Base-by-base conservation (phyloP, 2,113 vertebrate genomes). In the Eptatretus burgeri region DNA sequence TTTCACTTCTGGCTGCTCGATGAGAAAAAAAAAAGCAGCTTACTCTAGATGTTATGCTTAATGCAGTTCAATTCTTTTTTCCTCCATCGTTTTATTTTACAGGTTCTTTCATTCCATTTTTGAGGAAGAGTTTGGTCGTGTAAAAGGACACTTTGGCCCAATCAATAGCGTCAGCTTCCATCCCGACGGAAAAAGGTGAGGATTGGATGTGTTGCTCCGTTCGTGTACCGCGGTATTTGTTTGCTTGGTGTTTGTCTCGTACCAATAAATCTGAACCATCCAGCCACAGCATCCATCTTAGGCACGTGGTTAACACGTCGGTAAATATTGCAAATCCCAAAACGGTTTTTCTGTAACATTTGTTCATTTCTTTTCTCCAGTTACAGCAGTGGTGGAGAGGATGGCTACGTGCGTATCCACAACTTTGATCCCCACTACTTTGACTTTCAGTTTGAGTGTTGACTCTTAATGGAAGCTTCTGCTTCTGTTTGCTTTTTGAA, bases 81-180 rank as follows among this genome's bases (percentile, higher is more conserved):
- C n/a, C 3, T 41, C 7, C 27, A 41, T 41, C 27, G 27, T 41
- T 41, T 41, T 41, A 41, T 41, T 41, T 64, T 52, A 62, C 66
- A 96, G 91, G 73, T 98, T 87, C 71, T 98, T 98, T 77, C 89
- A 98, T 63, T 77, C 88, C 66, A 84, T 79, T 14, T 81, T 96
- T 68, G 91, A 98, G 70, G 91, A 98, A 67, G 91, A 98, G 73
- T 98, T 98, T 70, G 91, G 91, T 41, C 78, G 91, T 71, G 80
- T 98, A 65, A 98, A 98, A 67, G 91, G 91, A 50, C 91, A 98
- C 71, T 98, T 98, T 0, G 91, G 89, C 13, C 91, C 91, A 1
- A 98, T 98, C 67, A 98, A 98, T 67, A 96, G 91, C 8, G 86
- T 96, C 10, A 84, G 83, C 1, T 98, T 94, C 68, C 91, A 98